Percentiles rank a stretch among this genome's conserved stretches.
Evolutionary conservation across 2,888 invertebrate species (phyloP).

Genomic region (Charanyca ferruginea): DNA sequence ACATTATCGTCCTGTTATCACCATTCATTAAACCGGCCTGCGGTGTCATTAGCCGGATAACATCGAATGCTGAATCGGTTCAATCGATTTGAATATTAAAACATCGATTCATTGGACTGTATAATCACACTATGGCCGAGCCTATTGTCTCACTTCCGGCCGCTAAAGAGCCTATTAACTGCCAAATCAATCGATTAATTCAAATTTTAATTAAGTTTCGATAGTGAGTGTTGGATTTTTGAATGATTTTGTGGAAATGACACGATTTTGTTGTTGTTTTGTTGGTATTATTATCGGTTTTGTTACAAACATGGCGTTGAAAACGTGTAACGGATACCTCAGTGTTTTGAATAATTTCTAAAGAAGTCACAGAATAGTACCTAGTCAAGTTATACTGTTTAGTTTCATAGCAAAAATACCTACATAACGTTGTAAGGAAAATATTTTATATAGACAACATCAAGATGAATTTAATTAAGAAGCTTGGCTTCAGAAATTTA

Average conservation of each 20-base stretch:
- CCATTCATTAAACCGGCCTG: conserved; percentile 66
- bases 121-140: conserved; percentile 72
- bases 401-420: too few species aligned
- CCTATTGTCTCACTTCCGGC: conserved; percentile 79
- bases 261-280: conserved; percentile 22
- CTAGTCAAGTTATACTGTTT: too few species aligned
- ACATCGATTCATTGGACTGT: conserved; percentile 75
- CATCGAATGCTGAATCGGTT: conserved; percentile 66
- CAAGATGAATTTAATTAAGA: too few species aligned
- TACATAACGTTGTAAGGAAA: too few species aligned
- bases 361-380: too few species aligned
- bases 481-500: too few species aligned
- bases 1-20: conserved; percentile 50
- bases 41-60: conserved; percentile 75
- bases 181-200: conserved; percentile 60
- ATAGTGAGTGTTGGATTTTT: conserved; percentile 31
- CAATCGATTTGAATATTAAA: conserved; percentile 78
- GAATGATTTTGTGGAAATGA: conserved; percentile 4
- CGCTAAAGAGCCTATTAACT: conserved; percentile 61
- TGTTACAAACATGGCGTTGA: too few species aligned
- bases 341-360: too few species aligned
- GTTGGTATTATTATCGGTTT: neutral
- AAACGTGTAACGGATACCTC: too few species aligned
- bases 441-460: too few species aligned
- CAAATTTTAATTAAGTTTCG: conserved; percentile 58